Conservation (phyloP, 1,140 invertebrate genomes). For the Saccostrea glomerata region DNA sequence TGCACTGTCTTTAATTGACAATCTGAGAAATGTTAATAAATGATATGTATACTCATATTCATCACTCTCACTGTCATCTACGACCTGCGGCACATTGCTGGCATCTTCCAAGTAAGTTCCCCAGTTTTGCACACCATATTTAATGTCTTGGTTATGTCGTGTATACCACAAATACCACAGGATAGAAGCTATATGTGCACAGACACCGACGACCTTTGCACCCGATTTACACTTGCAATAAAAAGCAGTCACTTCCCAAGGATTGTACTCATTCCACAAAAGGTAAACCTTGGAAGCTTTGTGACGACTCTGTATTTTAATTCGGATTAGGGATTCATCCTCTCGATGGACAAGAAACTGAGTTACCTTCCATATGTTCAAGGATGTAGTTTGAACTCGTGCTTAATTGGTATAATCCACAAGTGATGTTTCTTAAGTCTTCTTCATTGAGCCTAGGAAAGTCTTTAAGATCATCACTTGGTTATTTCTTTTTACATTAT, state of each 20-base stretch:
- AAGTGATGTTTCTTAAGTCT: conserved; percentile 37
- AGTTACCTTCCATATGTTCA: conserved; percentile 27
- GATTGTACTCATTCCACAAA: conserved; percentile 38
- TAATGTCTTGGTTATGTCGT: neutral
- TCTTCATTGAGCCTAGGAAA: conserved; percentile 40
- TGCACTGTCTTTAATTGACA: too few relatives aligned
- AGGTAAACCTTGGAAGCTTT: conserved; percentile 8
- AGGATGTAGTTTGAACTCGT: conserved; percentile 42
- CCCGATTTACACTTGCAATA: conserved; percentile 46
- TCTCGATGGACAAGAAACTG: conserved; percentile 23
- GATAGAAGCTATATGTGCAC: conserved; percentile 22
- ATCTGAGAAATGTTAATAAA: too few relatives aligned
- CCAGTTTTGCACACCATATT: conserved; percentile 17
- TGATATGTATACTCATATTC: too few relatives aligned
- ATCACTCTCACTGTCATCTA: conserved; percentile 17
- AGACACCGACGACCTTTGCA: conserved; percentile 41
- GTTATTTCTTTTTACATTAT: too few relatives aligned
- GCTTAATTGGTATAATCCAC: conserved; percentile 41
- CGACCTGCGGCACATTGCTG: neutral
- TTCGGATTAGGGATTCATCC: neutral
- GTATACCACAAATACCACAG: conserved; percentile 41
- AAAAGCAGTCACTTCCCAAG: neutral
- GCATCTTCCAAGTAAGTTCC: neutral
- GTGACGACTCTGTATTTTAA: conserved; percentile 43
- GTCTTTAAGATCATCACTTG: conserved; percentile 20